Percentiles rank a stretch among this genome's conserved stretches.
phyloP scores from a whole-genome alignment of 1,140 invertebrate genomes.

The Calliphora vicina region DNA sequence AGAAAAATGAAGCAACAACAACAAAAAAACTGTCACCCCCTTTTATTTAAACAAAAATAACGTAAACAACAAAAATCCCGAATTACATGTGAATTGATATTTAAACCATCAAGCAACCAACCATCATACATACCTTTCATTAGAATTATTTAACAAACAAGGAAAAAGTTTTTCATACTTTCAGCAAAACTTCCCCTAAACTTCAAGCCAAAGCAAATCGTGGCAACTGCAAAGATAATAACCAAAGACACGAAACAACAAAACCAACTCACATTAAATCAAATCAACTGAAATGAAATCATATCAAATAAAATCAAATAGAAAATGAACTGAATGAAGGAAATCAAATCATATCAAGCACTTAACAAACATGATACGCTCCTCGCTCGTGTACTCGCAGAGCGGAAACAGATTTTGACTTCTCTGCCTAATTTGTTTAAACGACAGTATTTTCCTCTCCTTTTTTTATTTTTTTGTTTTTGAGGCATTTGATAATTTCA shows the following conservation, averaged over 20 bases:
- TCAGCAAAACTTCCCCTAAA: not conserved
- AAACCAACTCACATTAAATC: not conserved
- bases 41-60: not conserved
- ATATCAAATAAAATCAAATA: not conserved
- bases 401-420: constrained; percentile 20
- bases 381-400: too few species aligned
- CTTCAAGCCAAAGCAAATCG: not conserved
- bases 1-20: not conserved
- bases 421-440: constrained; percentile 32
- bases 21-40: not conserved
- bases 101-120: not conserved
- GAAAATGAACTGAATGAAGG: not conserved
- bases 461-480: not conserved
- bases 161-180: not conserved
- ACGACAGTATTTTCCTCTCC: not conserved
- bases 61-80: constrained; percentile 27
- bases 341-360: not conserved
- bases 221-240: not conserved
- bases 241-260: not conserved
- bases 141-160: not conserved
- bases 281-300: constrained; percentile 9
- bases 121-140: not conserved
- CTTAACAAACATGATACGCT: not conserved
- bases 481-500: not conserved
- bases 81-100: constrained; percentile 29